These are phyloP conservation scores for Psilopogon haemacephalus DNA, from an alignment of 2,113 vertebrate species.

Conservation along the genomic window DNA sequence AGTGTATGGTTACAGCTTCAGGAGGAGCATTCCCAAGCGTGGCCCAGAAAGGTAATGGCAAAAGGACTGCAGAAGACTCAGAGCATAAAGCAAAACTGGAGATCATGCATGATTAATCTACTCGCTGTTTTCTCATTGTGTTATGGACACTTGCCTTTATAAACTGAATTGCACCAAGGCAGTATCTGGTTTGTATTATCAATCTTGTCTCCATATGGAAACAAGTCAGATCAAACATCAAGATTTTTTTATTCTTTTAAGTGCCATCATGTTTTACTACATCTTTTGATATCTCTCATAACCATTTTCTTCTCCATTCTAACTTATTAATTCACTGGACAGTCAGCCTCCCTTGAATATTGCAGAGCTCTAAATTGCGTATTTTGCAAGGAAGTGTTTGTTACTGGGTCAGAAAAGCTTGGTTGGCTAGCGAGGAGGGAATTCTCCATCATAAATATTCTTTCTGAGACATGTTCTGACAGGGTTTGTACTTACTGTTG, in stretches of 20 bases:
- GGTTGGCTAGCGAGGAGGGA: neutral
- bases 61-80: neutral
- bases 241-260: neutral
- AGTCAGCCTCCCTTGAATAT: neutral
- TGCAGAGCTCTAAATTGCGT: neutral
- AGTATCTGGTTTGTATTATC: constrained; percentile 28
- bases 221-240: neutral
- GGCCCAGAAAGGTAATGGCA: neutral
- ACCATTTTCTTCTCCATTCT: neutral
- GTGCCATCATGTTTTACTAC: neutral
- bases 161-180: neutral
- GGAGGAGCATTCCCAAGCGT: neutral
- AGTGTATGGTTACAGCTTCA: neutral
- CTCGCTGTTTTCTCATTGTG: neutral
- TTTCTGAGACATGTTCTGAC: neutral
- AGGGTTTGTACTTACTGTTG: neutral
- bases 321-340: constrained; percentile 14
- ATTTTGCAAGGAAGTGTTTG: constrained; percentile 10
- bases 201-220: neutral
- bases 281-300: neutral
- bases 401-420: neutral
- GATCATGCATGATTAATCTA: neutral
- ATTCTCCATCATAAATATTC: neutral
- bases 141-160: neutral
- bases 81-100: neutral